phyloP scores from a whole-genome alignment of 92 coral and sea anemone species.

The Virgularia gustaviana region DNA sequence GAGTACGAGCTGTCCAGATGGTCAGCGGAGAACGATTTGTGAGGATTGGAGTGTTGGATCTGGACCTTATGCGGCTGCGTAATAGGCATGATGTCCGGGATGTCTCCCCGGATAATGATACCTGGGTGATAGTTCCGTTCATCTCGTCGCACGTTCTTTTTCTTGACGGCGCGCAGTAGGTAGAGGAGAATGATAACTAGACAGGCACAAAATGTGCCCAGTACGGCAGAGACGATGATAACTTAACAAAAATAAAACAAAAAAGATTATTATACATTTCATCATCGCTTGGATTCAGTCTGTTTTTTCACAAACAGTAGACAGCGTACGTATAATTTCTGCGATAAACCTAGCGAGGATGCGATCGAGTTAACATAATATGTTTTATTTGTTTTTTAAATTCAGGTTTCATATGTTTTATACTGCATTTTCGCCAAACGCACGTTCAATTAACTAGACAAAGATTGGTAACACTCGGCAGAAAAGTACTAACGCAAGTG shows the following conservation, averaged over 20 bases:
- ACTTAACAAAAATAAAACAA: background rate
- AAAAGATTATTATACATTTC: too few relatives aligned
- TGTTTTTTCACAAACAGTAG: too few relatives aligned
- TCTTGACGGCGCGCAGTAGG: constrained; percentile 20
- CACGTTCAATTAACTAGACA: too few relatives aligned
- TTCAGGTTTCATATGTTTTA: too few relatives aligned
- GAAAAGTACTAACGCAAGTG: too few relatives aligned
- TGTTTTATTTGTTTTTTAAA: too few relatives aligned
- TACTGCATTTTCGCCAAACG: too few relatives aligned
- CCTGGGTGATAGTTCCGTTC: constrained; percentile 17
- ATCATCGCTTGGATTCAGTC: too few relatives aligned
- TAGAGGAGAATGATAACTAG: constrained; percentile 5
- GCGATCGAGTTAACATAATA: too few relatives aligned
- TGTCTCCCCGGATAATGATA: constrained; percentile 9
- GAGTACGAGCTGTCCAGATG: constrained; percentile 16
- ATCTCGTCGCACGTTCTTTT: background rate
- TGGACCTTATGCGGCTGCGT: constrained; percentile 9
- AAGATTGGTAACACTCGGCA: too few relatives aligned
- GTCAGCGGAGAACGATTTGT: constrained; percentile 7
- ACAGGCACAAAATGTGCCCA: constrained; percentile 23
- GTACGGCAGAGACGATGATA: constrained; percentile 20
- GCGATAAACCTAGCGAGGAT: too few relatives aligned
- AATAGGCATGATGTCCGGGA: constrained; percentile 25
- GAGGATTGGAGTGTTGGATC: constrained; percentile 4
- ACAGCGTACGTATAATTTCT: too few relatives aligned